phyloP scores from a whole-genome alignment of 2,113 vertebrate species.

The Polypterus bichir region DNA sequence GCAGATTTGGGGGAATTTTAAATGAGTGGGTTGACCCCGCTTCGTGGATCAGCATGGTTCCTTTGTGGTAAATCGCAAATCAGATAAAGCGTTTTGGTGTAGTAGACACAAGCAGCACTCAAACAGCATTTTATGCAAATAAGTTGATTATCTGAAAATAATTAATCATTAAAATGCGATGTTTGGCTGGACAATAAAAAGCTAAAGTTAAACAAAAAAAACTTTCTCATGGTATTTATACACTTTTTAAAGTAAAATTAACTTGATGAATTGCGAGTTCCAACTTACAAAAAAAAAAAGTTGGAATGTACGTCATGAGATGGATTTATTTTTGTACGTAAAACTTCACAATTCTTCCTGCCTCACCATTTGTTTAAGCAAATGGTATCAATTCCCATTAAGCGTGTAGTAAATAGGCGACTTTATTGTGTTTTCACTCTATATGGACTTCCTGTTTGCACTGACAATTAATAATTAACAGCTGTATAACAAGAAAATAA shows the following conservation, averaged over 20 bases:
- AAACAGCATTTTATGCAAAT: too few relatives aligned
- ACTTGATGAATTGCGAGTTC: too few relatives aligned
- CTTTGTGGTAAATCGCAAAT: background rate
- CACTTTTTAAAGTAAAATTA: too few relatives aligned
- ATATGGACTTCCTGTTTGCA: constrained; percentile 21
- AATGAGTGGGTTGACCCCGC: too few relatives aligned
- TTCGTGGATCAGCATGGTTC: background rate
- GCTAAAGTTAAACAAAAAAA: too few relatives aligned
- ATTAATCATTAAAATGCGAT: too few relatives aligned
- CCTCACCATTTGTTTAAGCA: constrained; percentile 1
- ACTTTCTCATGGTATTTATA: too few relatives aligned
- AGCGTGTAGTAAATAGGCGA: constrained; percentile 5
- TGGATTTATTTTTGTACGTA: background rate
- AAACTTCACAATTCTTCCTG: background rate
- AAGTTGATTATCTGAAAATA: too few relatives aligned
- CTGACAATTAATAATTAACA: constrained; percentile 31
- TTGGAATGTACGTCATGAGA: background rate
- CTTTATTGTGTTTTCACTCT: constrained; percentile 16
- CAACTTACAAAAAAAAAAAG: too few relatives aligned
- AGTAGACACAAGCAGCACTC: too few relatives aligned
- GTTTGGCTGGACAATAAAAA: too few relatives aligned
- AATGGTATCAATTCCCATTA: constrained; percentile 10
- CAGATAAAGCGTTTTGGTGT: background rate
- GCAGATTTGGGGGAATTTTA: too few relatives aligned
- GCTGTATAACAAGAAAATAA: constrained; percentile 12